Base-by-base conservation (phyloP, 2,113 vertebrate species). In the Fregata magnificens region DNA sequence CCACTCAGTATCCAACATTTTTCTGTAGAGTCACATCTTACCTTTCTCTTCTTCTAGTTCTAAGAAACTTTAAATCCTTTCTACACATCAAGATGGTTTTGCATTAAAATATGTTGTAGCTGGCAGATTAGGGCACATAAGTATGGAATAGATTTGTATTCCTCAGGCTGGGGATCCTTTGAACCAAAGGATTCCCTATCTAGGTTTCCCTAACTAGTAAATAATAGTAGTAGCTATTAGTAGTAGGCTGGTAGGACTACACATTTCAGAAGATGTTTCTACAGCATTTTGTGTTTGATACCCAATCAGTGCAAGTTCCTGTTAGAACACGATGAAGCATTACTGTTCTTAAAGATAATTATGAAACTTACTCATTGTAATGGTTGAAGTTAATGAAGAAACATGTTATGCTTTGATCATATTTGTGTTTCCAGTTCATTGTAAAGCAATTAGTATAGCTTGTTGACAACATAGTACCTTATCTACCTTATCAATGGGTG, bases 1-100 rank as follows among this genome's bases (percentile, higher is more conserved):
- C 24, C 3, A 40, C 7, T 59, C 1, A 2, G 0, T 55, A 53
- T 49, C 7, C 5, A 59, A 14, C 2, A 19, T 36, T 58, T 58
- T 63, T n/a, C 31, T 59, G 10, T 32, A 32, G 4, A 44, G 4
- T 50, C 7, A 36, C 16, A 36, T 17, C 31, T 62, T 71, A 58
- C 5, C 14, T 76, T 70, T 70, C 49, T 19, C 2, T 62, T 65
- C 16, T 28, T 76, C 29, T 38, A 47, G 12, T 69, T 74, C 49
- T 47, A 38, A 58, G 71, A 65, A 44, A 50, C 16, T 31, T 38
- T 44, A 50, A 49, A 44, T 63, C 6, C 6, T 81, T 82, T 76
- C 42, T 70, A 36, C 14, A 28, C 26, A 50, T 36, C 36, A 70
- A 38, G 34, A 31, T 26, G 19, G 18, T 17, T 70, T 92, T 71